Conservation (phyloP, 2,888 invertebrate species). For the Tetropium fuscum region DNA sequence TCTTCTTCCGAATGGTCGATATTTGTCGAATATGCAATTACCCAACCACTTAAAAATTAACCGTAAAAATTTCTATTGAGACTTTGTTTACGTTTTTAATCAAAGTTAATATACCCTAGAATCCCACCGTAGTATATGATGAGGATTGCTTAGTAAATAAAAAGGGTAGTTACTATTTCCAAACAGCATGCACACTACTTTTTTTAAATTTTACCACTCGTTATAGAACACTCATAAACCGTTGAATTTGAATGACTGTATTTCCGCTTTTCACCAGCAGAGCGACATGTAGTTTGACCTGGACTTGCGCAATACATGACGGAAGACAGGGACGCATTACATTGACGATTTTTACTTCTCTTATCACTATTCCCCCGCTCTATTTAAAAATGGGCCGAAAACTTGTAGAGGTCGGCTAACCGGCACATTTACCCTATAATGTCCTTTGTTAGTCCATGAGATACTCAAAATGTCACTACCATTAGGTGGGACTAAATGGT, state of each 20-base stretch:
- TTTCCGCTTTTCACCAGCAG: neutral
- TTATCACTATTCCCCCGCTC: no score
- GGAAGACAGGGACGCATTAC: neutral
- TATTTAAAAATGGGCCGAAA: neutral
- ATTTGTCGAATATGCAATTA: neutral
- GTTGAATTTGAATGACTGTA: neutral
- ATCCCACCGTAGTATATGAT: neutral
- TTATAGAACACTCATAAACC: neutral
- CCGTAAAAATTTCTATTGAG: neutral
- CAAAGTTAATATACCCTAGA: neutral
- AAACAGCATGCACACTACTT: neutral
- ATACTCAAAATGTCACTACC: constrained; percentile 2
- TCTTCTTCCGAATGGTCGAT: neutral
- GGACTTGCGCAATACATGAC: neutral
- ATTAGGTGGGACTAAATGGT: constrained; percentile 3
- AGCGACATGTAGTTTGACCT: neutral
- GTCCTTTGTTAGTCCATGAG: constrained; percentile 6
- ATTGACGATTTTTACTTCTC: neutral
- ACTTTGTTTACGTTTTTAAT: neutral
- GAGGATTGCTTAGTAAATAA: neutral
- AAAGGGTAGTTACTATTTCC: neutral
- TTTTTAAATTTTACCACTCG: neutral
- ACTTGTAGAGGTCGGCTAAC: neutral
- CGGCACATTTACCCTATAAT: no score
- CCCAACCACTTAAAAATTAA: neutral